A percentile compares a stretch with the other conserved stretches of the same genome.
Evolutionary conservation across 2,113 vertebrate genomes (phyloP).

Genomic region (Tamias sibiricus): DNA sequence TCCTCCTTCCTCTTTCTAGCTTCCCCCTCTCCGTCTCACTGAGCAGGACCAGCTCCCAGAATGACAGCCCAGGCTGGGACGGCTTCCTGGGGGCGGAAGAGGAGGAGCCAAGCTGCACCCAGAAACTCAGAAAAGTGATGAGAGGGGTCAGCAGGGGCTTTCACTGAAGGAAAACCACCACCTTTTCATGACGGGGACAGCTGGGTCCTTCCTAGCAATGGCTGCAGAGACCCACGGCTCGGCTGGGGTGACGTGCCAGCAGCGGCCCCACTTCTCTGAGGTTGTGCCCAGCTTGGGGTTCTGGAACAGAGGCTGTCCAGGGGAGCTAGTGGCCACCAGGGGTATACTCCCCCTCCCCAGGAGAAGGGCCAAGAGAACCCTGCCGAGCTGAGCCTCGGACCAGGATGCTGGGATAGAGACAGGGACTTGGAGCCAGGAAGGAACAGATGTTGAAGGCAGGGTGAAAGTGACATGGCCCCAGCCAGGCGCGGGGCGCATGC

Average conservation of each 20-base stretch:
- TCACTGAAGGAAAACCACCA: not conserved
- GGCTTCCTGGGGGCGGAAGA: slow-evolving; percentile 27
- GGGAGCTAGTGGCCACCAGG: not conserved
- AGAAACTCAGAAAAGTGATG: not conserved
- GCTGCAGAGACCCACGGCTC: not conserved
- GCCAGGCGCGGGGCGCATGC: too few species aligned
- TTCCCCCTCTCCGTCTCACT: not conserved
- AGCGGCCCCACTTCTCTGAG: not conserved
- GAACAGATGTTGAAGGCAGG: too few species aligned
- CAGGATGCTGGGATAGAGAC: too few species aligned
- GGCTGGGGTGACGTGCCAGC: not conserved
- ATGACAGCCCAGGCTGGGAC: not conserved
- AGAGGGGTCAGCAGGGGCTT: not conserved
- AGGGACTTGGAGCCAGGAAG: too few species aligned
- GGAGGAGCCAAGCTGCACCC: not conserved
- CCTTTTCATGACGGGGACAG: not conserved
- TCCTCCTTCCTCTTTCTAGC: not conserved
- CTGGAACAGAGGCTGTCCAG: too few species aligned
- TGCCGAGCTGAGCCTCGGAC: not conserved
- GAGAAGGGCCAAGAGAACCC: not conserved
- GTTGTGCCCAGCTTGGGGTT: not conserved
- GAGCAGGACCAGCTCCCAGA: not conserved
- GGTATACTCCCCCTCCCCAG: not conserved
- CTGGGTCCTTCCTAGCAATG: not conserved
- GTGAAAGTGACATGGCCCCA: not conserved